Evolutionary conservation across 2,113 vertebrate species (phyloP), one percentile per base, ranked within the genome.

Genomic region (Laterallus jamaicensis): DNA sequence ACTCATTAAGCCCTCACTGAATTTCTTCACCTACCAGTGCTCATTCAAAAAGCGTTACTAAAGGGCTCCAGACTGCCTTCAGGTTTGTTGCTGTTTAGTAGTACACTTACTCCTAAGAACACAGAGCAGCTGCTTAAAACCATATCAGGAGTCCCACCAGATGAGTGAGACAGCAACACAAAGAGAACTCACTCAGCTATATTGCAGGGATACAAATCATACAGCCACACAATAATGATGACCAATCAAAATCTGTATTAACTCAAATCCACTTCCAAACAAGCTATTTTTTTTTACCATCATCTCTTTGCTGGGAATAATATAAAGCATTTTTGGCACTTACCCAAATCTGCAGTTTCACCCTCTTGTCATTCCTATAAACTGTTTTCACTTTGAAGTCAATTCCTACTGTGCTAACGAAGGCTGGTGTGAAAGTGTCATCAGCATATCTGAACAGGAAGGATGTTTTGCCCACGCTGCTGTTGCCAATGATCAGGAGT

Each of bases 301-400:
- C 2, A 0, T 20, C 17, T 20, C 49, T 78, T 71, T 63, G 31
- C 40, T 82, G 69, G 29, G 71, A 49, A 88, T 83, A 75, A 84
- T 35, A 64, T 1, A 85, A 93, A 85, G 56, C 8, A 62, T 44
- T 88, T 82, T 26, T 24, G 67, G 55, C 54, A 98, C 99, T 99
- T 94, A 99, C 99, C 99, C 99, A 99, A 79, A 99, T 99, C 97
- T 99, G 99, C 88, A 99, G 98, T 95, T 99, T 99, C 93, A 99
- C 99, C 90, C 99, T 97, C 96, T 99, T 99, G 96, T 99, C 99
- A 22, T 99, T 99, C 93, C 99, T 98, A 64, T 99, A 99, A 31
- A 99, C 99, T 2, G 99, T 99, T 97, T 99, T 99, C 97, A 99
- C 99, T 97, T 99, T 99, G 97, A 99, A 99, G 98, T 99, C 99